Conservation (phyloP, 2,888 invertebrate species). For the Aspidiotus rigidus region DNA sequence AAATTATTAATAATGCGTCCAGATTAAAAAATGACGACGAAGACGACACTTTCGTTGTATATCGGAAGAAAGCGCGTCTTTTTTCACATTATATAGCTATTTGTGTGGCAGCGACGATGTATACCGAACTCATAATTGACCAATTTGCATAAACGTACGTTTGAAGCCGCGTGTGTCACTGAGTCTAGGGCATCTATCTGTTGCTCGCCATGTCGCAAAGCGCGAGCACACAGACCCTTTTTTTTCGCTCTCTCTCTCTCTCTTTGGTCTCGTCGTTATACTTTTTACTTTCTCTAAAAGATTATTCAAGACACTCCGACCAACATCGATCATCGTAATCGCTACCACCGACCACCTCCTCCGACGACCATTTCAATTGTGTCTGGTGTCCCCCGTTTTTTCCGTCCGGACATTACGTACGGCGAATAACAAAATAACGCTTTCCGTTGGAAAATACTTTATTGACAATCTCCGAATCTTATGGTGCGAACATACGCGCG, state of each 20-base stretch:
- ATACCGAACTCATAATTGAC: no score
- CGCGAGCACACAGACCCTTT: no score
- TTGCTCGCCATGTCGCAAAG: no score
- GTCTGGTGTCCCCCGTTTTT: slow-evolving; percentile 17
- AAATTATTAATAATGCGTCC: neutral
- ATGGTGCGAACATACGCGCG: slow-evolving; percentile 6
- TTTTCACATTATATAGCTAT: neutral
- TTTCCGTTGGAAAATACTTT: slow-evolving; percentile 17
- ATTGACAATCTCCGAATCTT: slow-evolving; percentile 12
- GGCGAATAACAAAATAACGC: slow-evolving; percentile 21
- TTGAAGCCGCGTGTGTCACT: neutral
- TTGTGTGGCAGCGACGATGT: neutral
- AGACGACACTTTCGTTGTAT: neutral
- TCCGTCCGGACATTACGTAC: neutral
- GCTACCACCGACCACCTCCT: neutral
- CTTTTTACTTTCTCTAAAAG: slow-evolving; percentile 2
- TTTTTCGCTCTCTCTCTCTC: neutral
- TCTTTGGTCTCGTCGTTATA: neutral
- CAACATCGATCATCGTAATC: neutral
- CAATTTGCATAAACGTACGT: neutral
- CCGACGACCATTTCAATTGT: neutral
- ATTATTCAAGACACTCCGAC: neutral
- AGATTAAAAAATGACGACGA: slow-evolving; percentile 3
- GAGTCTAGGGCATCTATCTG: no score
- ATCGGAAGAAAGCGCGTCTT: neutral